phyloP scores from a whole-genome alignment of 2,888 invertebrate genomes.

The Aspidiotus rigidus region DNA sequence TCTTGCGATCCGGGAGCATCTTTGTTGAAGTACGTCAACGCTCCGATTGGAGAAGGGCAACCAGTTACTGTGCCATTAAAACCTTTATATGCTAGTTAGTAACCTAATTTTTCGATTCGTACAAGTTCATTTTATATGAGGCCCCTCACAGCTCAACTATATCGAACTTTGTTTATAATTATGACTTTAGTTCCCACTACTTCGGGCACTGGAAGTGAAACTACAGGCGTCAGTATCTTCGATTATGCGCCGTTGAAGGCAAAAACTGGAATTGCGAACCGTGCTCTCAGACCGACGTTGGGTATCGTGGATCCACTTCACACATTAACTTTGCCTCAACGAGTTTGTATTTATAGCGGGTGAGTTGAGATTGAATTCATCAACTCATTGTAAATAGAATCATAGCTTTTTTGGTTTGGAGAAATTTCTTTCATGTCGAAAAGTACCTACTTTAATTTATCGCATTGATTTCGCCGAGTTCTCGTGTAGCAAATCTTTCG shows the following conservation, averaged over 20 bases:
- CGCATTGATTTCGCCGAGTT: too few relatives aligned
- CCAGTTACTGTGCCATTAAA: conserved; percentile 61
- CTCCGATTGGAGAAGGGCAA: conserved; percentile 74
- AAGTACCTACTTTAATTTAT: too few relatives aligned
- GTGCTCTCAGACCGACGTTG: conserved; percentile 65
- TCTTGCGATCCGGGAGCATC: conserved; percentile 69
- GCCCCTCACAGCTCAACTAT: not conserved
- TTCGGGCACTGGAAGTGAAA: conserved; percentile 85
- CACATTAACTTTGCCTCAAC: conserved; percentile 68
- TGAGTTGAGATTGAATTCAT: conserved; percentile 35
- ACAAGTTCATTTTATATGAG: not conserved
- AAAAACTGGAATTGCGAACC: conserved; percentile 80
- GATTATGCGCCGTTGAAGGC: conserved; percentile 72
- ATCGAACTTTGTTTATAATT: not conserved
- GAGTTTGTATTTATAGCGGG: conserved; percentile 55
- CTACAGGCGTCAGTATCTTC: conserved; percentile 79
- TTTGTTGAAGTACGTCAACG: conserved; percentile 77
- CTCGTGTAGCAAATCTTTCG: too few relatives aligned
- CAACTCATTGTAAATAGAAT: too few relatives aligned
- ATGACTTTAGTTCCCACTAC: conserved; percentile 69
- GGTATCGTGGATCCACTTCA: conserved; percentile 85
- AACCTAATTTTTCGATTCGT: not conserved
- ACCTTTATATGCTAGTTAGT: conserved; percentile 68
- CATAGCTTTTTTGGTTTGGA: too few relatives aligned
- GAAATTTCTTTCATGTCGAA: too few relatives aligned